Conservation (phyloP, 2,888 invertebrate genomes). For the Campoplex capitator region DNA sequence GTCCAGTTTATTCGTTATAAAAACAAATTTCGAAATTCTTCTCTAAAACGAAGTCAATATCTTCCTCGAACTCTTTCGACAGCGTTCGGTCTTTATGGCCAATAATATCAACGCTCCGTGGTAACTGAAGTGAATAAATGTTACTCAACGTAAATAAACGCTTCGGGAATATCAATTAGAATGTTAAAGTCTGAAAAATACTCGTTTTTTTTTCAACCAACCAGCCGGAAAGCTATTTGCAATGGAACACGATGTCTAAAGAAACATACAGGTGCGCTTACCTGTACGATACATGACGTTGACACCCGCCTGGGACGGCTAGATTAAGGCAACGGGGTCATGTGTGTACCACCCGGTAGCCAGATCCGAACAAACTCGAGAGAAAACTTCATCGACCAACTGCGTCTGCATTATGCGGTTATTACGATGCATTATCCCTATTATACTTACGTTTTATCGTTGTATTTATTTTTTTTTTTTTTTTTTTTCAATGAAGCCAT, state of each 20-base stretch:
- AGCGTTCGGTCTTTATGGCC: not conserved
- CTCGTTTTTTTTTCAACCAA: not conserved
- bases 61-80: not conserved
- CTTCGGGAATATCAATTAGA: not conserved
- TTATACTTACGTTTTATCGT: slow-evolving; percentile 20
- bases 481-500: not conserved
- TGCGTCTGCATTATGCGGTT: slow-evolving; percentile 32
- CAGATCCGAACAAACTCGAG: slow-evolving; percentile 38
- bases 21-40: not conserved
- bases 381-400: slow-evolving; percentile 52
- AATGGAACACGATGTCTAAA: slow-evolving; percentile 3
- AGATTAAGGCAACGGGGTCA: slow-evolving; percentile 83
- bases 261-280: slow-evolving; percentile 30
- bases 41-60: not conserved
- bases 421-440: slow-evolving; percentile 18
- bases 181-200: not conserved
- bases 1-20: not conserved
- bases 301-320: slow-evolving; percentile 69
- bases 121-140: not conserved
- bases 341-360: slow-evolving; percentile 70
- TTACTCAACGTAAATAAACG: not conserved
- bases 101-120: not conserved
- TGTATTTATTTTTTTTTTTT: slow-evolving; percentile 5
- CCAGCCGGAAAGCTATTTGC: slow-evolving; percentile 23
- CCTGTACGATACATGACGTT: slow-evolving; percentile 28